phyloP scores from a whole-genome alignment of 2,888 invertebrate species.

The Octodonta nipae region DNA sequence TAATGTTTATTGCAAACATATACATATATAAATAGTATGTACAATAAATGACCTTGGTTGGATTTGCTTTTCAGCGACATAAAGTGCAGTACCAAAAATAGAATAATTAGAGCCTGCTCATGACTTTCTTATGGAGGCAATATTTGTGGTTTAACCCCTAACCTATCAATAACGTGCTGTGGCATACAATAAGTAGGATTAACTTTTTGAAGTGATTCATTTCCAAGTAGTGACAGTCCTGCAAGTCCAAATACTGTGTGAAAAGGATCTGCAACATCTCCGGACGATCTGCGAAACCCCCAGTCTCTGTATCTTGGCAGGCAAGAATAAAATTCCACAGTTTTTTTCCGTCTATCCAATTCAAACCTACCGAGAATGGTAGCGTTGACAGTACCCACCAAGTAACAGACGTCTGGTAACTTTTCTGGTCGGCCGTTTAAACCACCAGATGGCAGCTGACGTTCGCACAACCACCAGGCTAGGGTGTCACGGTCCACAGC shows the following conservation, averaged over 20 bases:
- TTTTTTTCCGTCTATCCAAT: constrained; percentile 83
- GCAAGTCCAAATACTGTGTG: constrained; percentile 95
- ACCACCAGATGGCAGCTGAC: constrained; percentile 92
- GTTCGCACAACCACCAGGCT: constrained; percentile 95
- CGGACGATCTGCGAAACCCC: constrained; percentile 94
- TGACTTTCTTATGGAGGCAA: too few species aligned
- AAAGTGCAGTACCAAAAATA: too few species aligned
- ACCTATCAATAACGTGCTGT: constrained; percentile 61
- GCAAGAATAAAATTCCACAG: constrained; percentile 67
- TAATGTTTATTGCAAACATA: too few species aligned
- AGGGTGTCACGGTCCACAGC: constrained; percentile 72
- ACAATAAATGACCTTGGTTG: too few species aligned
- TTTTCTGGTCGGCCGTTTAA: constrained; percentile 98
- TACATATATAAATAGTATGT: too few species aligned
- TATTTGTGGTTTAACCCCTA: constrained; percentile 53
- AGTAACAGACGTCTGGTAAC: constrained; percentile 96
- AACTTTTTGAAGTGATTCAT: constrained; percentile 60
- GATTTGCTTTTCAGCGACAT: too few species aligned
- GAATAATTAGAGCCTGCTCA: too few species aligned
- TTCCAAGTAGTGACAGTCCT: constrained; percentile 74
- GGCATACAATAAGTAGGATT: constrained; percentile 98
- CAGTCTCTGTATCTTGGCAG: constrained; percentile 82
- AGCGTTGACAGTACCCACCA: constrained; percentile 99
- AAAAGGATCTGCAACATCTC: constrained; percentile 92
- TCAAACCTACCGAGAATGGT: constrained; percentile 78